Base-by-base conservation (phyloP, 2,797 vertebrate species). In the Chiloscyllium punctatum region DNA sequence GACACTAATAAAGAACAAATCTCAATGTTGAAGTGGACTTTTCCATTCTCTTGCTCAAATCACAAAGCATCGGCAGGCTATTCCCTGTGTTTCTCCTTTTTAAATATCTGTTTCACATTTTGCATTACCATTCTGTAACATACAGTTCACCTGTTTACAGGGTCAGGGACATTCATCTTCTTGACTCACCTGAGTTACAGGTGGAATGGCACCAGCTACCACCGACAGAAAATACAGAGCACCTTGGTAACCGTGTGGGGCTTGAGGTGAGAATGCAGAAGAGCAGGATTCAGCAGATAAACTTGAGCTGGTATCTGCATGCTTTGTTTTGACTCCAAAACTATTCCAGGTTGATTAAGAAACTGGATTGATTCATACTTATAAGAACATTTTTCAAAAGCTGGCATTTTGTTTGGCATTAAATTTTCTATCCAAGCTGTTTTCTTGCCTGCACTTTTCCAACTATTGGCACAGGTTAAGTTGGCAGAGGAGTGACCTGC, bases 241-340 rank as follows among this genome's bases (percentile, higher is more conserved):
- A 97, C 97, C 16, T 95, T 98, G 95, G 97, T 98, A 96, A 98
- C 98, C 8, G 97, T 97, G 23, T 98, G 98, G 98, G 98, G 97
- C 95, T 96, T 98, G 95, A 97, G 98, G 98, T 98, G 94, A 97
- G 96, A 92, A 33, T 77, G 1, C 37, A 66, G 66, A 16, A 82
- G 27, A 37, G 21, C 42, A 77, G 90, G 11, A 57, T 53, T 42
- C n/a, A 53, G 53, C 21, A 53, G 1, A 21, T 2, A 77, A 48
- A 53, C 21, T 51, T 79, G 57, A 96, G 6, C 16, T 37, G 18
- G 23, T 9, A 9, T 77, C 27, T 66, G 88, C 57, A 62, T 91
- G 87, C 27, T 57, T 88, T 33, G 30, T 68, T 94, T 95, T 51
- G 30, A 87, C 18, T 53, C 51, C n/a, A 37, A 62, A 69, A 18